Evolutionary conservation across 2,113 vertebrate species (phyloP).

Genomic region (Takifugu bimaculatus): DNA sequence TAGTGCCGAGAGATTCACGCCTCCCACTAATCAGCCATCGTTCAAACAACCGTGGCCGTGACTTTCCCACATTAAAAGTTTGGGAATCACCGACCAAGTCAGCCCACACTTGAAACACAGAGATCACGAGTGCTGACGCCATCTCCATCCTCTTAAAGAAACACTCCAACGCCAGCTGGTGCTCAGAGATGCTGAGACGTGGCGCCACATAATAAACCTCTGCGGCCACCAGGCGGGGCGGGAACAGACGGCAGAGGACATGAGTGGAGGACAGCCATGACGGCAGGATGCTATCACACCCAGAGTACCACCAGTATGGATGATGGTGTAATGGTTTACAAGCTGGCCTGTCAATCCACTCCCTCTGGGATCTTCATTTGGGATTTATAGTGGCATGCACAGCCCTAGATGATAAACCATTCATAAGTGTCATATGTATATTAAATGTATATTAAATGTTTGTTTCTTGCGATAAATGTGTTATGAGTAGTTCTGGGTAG

Average conservation of each 20-base stretch:
- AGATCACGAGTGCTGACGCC: not conserved
- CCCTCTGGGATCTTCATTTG: constrained; percentile 19
- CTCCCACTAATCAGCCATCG: constrained; percentile 53
- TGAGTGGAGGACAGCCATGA: constrained; percentile 4
- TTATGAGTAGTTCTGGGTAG: too few relatives aligned
- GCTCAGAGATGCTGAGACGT: constrained; percentile 18
- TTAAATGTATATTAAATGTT: too few relatives aligned
- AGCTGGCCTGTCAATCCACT: constrained; percentile 65
- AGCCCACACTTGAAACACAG: constrained; percentile 15
- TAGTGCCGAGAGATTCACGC: constrained; percentile 35
- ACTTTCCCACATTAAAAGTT: constrained; percentile 33
- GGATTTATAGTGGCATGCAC: not conserved
- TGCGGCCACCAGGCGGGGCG: constrained; percentile 11
- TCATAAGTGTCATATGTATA: not conserved
- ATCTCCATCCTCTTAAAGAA: not conserved
- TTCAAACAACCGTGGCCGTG: constrained; percentile 27
- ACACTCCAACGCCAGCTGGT: not conserved
- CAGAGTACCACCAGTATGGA: not conserved
- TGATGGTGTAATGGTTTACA: constrained; percentile 51
- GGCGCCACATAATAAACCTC: constrained; percentile 22
- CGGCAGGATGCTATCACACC: too few relatives aligned
- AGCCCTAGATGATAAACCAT: constrained; percentile 5
- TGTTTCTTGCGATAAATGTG: too few relatives aligned
- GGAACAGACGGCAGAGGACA: constrained; percentile 47
- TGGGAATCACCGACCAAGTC: constrained; percentile 34